These are phyloP conservation scores for Numenius phaeopus DNA, from an alignment of 2,797 vertebrate species.

Conservation along the genomic window DNA sequence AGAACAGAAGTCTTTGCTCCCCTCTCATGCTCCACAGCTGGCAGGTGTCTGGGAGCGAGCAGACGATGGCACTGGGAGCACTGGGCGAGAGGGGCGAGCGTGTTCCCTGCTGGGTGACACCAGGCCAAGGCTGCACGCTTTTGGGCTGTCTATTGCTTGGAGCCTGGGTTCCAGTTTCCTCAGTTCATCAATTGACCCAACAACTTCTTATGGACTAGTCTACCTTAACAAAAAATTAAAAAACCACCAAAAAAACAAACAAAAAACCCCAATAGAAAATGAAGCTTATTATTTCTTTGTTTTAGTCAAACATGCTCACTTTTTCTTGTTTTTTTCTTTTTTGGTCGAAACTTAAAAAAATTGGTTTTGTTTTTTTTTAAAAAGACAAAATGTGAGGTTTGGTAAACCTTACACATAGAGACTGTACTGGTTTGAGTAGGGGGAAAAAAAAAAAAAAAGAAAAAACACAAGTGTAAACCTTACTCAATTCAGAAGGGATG, in stretches of 20 bases:
- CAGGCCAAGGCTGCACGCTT: slow-evolving; percentile 37
- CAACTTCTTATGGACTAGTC: slow-evolving; percentile 53
- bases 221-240: background rate
- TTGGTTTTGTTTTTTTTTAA: slow-evolving; percentile 10
- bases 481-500: slow-evolving; percentile 72
- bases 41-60: background rate
- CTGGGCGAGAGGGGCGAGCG: background rate
- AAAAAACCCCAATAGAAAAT: background rate
- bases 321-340: slow-evolving; percentile 70
- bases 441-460: background rate
- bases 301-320: slow-evolving; percentile 70
- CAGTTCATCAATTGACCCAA: slow-evolving; percentile 54
- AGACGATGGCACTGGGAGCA: slow-evolving; percentile 20
- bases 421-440: slow-evolving; percentile 63
- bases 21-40: background rate
- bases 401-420: slow-evolving; percentile 66
- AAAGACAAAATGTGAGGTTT: slow-evolving; percentile 65
- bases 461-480: slow-evolving; percentile 75
- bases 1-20: background rate
- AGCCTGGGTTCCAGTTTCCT: slow-evolving; percentile 58
- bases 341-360: slow-evolving; percentile 90
- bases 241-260: background rate
- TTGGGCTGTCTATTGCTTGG: slow-evolving; percentile 35
- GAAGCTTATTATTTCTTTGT: slow-evolving; percentile 68
- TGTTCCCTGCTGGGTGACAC: slow-evolving; percentile 53